These are phyloP conservation scores for Lumbricus terrestris DNA, from an alignment of 2,888 invertebrate species.

Conservation along the genomic window DNA sequence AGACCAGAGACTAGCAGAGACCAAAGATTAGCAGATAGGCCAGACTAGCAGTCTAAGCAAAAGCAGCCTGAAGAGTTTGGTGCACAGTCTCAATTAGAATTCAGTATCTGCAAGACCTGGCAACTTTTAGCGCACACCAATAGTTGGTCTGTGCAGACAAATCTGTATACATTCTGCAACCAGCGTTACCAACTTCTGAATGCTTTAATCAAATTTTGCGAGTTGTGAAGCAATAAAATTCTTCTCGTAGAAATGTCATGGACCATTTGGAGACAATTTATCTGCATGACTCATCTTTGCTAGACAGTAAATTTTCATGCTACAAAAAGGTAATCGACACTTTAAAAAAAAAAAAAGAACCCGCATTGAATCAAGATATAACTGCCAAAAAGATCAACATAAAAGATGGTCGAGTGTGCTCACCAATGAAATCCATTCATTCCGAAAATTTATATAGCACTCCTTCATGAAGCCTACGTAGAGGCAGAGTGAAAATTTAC, in stretches of 20 bases:
- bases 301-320: background rate
- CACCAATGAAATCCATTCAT: too few relatives aligned
- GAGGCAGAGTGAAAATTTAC: background rate
- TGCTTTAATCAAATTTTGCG: background rate
- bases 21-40: background rate
- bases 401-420: background rate
- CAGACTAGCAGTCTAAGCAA: background rate
- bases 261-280: background rate
- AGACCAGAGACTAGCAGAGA: constrained; percentile 3
- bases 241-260: background rate
- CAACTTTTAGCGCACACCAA: background rate
- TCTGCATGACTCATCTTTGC: background rate
- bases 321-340: background rate
- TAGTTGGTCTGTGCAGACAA: background rate
- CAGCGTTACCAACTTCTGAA: background rate
- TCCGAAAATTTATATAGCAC: too few relatives aligned
- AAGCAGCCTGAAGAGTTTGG: background rate
- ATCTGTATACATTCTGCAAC: background rate
- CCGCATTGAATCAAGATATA: background rate
- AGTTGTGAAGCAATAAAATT: too few relatives aligned
- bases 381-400: background rate
- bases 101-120: background rate
- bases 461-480: too few relatives aligned
- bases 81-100: background rate
- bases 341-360: background rate